Conservation (phyloP, 2,797 vertebrate genomes). For the Sphenodon punctatus region DNA sequence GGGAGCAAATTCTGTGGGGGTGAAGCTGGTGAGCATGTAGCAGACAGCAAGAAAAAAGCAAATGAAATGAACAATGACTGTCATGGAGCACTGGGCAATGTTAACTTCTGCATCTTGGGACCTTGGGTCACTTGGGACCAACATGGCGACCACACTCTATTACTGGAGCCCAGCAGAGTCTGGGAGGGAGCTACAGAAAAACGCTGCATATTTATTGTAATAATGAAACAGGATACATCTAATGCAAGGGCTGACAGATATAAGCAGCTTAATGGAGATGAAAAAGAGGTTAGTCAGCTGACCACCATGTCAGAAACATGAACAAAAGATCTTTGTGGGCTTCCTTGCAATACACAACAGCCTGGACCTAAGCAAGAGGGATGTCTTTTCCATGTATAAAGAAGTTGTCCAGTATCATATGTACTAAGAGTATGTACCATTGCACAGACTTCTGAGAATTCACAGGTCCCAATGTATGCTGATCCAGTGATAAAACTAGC, state of each 20-base stretch:
- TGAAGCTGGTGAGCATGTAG: not conserved
- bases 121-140: not conserved
- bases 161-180: fast-evolving
- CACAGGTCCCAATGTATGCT: no score
- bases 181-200: not conserved
- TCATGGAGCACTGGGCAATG: no score
- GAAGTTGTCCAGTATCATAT: no score
- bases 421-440: no score
- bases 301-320: not conserved
- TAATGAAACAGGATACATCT: fast-evolving
- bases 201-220: not conserved
- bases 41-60: not conserved
- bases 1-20: not conserved
- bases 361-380: no score
- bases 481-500: no score
- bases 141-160: no score
- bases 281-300: not conserved
- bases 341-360: not conserved
- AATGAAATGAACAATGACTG: not conserved
- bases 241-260: not conserved
- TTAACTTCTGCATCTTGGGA: not conserved
- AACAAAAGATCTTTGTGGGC: not conserved
- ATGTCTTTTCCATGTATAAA: no score
- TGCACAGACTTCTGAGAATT: no score
- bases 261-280: not conserved